Base-by-base conservation (phyloP, 1,140 invertebrate species). In the Goniozus legneri region DNA sequence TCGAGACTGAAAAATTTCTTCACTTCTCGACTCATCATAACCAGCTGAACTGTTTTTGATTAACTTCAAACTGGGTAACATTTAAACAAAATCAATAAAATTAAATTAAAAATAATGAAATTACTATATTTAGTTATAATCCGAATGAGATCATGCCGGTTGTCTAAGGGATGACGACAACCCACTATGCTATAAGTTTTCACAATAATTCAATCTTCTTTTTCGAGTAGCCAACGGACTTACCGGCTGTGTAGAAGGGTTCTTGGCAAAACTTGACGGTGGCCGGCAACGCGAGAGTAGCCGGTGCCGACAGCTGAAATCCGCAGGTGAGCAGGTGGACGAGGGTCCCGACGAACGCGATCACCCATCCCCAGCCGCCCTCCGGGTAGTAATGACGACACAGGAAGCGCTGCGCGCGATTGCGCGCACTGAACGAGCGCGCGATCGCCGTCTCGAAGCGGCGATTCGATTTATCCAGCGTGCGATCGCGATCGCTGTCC, bases 281-380 rank as follows among this genome's bases (percentile, higher is more conserved):
- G 18, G 65, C 62, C 3, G 67, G 64, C 12, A 57, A 27, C 3
- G 66, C 46, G 14, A 68, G 43, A 12, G 57, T 54, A 3, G 58
- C 64, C 13, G 80, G 78, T 18, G 77, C 69, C 38, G 82, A 81
- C 44, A 85, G 71, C 56, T 86, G 84, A 27, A 85, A 54, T 8
- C 84, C 84, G 38, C 84, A 79, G 39, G 80, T 81, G n/a, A 87
- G 68, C 8, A 85, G 65, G 49, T 86, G 81, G n/a, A 84, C 82
- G 2, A 86, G 57, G 18, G 84, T 77, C 3, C 83, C 81, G 20
- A 84, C 85, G 1, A 76, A 75, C 0, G 85, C 77, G 7, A 90
- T 80, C 13, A 87, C 80, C 86, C 86, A 91, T 0, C 88, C 88
- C 87, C 88, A 91, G 2, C 86, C 86, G 2, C 86, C 87, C 59